Evolutionary conservation across 2,113 vertebrate species (phyloP), one percentile per base, ranked within the genome.

Genomic region (Scortum barcoo): DNA sequence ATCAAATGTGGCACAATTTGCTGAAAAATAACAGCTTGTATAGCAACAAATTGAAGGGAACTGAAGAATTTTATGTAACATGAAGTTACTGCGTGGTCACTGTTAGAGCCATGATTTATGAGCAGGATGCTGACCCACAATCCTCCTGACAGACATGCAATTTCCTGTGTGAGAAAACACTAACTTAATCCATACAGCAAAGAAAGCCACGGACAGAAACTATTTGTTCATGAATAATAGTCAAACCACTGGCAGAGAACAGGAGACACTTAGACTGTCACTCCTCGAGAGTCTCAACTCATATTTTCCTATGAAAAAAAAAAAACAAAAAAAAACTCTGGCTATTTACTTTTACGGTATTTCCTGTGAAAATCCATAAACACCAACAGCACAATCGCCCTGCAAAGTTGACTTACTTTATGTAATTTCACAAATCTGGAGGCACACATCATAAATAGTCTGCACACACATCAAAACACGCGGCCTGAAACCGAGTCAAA

Each of bases 91-190:
- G 62, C 68, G 44, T 50, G 80, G 80, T 78, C 84, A 78, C 81
- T 1, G 70, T 77, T 69, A 65, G 38, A 83, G 77, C 50, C 1
- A 5, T 90, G 87, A 93, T 93, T 93, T 92, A 93, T 67, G 84
- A 85, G 86, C 73, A 22, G 72, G 73, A 85, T 42, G 24, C 72
- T 63, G 91, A 89, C 89, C 83, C 91, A 72, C 88, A 88, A 84
- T 85, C 84, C 88, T 81, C 86, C 77, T 84, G 76, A 93, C 90
- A 90, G 88, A 92, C 90, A 51, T 62, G 85, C 88, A 93, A 94
- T 93, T 93, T 94, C 92, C 93, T 94, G 93, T 90, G 92, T 80
- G 86, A 92, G 81, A 90, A 90, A 90, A 80, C 86, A 76, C 86
- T 80, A 79, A 90, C 72, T 91, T 87, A 83, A 92, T 91, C 89